Evolutionary conservation across 2,888 invertebrate species (phyloP), one percentile per base, ranked within the genome.

Genomic region (Caenorhabditis becei): DNA sequence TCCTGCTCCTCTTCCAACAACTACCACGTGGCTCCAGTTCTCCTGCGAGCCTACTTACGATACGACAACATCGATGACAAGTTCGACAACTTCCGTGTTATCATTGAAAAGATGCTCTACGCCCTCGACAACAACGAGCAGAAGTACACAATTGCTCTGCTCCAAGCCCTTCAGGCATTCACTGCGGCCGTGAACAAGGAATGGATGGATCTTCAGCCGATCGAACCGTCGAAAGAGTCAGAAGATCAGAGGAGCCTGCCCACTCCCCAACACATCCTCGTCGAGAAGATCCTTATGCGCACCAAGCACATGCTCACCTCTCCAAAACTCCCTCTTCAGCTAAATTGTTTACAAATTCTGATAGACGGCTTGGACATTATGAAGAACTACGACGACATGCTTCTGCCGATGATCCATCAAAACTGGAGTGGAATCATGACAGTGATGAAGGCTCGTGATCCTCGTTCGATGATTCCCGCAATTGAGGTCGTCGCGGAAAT

Each of bases 341-440:
- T 85, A 3, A 24, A 41, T 0, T 47, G 26, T 7, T 51, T 83
- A 14, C 61, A 65, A 24, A 67, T 83, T 44, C n/a, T 79, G 16
- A 37, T 16, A 14, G 24, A 69, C 8, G 81, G 80, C 4, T 18
- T 85, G 0, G 58, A 53, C 0, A 32, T 72, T 20, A 10, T 85
- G 24, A 66, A 66, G n/a, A 61, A 71, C 26, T 87, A 84, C 65
- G 88, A 89, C 26, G 86, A 89, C 75, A 78, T 85, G 20, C 75
- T 89, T 0, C 83, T 89, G 16, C 89, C 89, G 44, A 89, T 89
- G 89, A 83, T 85, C n/a, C 83, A 86, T 70, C 89, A 89, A 74
- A 89, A 89, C 58, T 89, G 89, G 89, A 54, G 70, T 18, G 80
- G 83, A 16, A 32, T 89, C 37, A 77, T 85, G 32, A 20, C 35